phyloP scores from a whole-genome alignment of 2,113 vertebrate genomes.

The Oryzias melastigma region DNA sequence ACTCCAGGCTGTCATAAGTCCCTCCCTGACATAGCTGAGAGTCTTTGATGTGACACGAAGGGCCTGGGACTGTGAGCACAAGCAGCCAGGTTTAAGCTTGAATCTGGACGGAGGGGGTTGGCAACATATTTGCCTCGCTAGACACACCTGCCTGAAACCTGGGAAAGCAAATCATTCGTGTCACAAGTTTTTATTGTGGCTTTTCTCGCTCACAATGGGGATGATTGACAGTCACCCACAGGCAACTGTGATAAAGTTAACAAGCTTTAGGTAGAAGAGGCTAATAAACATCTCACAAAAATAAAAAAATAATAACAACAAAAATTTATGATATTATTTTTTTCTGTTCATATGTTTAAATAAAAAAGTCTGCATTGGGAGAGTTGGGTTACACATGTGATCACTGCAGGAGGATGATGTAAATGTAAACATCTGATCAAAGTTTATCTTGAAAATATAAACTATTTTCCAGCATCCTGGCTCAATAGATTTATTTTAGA shows the following conservation, averaged over 20 bases:
- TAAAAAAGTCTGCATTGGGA: too few relatives aligned
- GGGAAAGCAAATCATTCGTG: not conserved
- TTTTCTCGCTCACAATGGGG: not conserved
- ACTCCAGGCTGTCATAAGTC: constrained; percentile 16
- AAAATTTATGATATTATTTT: too few relatives aligned
- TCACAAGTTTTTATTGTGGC: not conserved
- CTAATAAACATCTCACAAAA: too few relatives aligned
- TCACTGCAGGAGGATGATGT: too few relatives aligned
- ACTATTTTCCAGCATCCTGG: too few relatives aligned
- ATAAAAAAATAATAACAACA: too few relatives aligned
- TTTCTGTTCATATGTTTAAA: too few relatives aligned
- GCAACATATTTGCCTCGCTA: not conserved
- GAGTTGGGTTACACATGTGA: too few relatives aligned
- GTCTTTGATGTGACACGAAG: not conserved
- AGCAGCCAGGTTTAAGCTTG: not conserved
- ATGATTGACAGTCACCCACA: not conserved
- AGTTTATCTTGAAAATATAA: too few relatives aligned
- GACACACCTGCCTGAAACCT: constrained; percentile 7
- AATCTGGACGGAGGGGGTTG: not conserved
- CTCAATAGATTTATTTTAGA: too few relatives aligned
- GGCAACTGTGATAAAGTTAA: not conserved
- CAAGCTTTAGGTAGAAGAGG: not conserved
- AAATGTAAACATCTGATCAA: too few relatives aligned
- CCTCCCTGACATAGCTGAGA: constrained; percentile 10
- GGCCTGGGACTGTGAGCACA: not conserved